Percentiles rank a stretch among this genome's conserved stretches.
Evolutionary conservation across 2,888 invertebrate species (phyloP).

Genomic region (Teleiodes luculella): DNA sequence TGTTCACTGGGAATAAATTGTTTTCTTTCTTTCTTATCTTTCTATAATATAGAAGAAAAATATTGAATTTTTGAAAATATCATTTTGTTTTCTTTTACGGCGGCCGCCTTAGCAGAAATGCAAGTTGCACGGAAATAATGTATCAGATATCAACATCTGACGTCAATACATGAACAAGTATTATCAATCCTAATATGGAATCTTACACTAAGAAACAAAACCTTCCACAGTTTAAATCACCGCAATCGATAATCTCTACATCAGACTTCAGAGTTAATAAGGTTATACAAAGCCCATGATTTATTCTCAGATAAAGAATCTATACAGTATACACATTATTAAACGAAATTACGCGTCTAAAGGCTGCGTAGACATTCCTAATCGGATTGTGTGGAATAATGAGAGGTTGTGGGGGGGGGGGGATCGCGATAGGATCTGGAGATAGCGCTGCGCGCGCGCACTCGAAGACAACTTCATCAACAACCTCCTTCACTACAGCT

Average conservation of each 20-base stretch:
- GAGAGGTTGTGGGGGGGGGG: slow-evolving; percentile 30
- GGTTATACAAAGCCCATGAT: slow-evolving; percentile 17
- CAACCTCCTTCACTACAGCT: slow-evolving; percentile 13
- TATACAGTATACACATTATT: slow-evolving; percentile 33
- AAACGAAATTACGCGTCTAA: slow-evolving; percentile 32
- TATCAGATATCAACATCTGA: too few relatives aligned
- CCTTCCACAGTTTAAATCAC: neutral
- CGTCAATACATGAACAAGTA: too few relatives aligned
- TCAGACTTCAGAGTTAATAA: slow-evolving; percentile 10
- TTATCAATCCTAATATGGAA: neutral
- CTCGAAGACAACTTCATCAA: slow-evolving; percentile 46
- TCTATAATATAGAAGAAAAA: too few relatives aligned
- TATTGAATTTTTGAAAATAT: too few relatives aligned
- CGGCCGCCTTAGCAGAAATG: too few relatives aligned
- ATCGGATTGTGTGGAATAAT: slow-evolving; percentile 53
- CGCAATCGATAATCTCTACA: slow-evolving; percentile 3
- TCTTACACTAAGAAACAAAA: neutral
- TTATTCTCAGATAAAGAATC: slow-evolving; percentile 26
- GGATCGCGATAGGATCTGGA: slow-evolving; percentile 44
- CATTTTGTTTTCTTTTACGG: too few relatives aligned
- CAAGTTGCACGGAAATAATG: too few relatives aligned
- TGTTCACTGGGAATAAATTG: too few relatives aligned
- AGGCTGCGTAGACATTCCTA: slow-evolving; percentile 40
- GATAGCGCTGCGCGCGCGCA: slow-evolving; percentile 35
- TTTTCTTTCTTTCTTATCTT: too few relatives aligned